Conservation (phyloP, 2,113 vertebrate genomes). For the Clarias batrachus region DNA sequence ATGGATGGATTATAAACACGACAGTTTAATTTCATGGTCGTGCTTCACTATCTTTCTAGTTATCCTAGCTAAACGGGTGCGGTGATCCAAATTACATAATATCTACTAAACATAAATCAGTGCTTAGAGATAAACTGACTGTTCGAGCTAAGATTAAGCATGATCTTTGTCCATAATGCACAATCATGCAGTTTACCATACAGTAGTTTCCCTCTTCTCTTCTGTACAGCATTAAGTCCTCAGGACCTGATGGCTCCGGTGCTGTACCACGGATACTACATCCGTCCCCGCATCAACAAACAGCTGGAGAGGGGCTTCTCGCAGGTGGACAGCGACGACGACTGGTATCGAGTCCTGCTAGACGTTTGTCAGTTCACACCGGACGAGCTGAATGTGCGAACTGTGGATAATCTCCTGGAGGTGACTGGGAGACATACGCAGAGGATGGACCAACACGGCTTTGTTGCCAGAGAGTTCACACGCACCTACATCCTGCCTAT, state of each 20-base stretch:
- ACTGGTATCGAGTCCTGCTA: slow-evolving; percentile 81
- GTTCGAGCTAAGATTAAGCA: background rate
- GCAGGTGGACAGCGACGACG: slow-evolving; percentile 74
- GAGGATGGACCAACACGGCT: slow-evolving; percentile 80
- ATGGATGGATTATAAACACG: background rate
- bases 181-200: background rate
- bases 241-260: slow-evolving; percentile 80
- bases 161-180: background rate
- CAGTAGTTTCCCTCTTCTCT: background rate
- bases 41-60: background rate
- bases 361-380: slow-evolving; percentile 86
- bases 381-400: slow-evolving; percentile 78
- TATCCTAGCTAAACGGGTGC: background rate
- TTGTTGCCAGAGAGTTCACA: slow-evolving; percentile 81
- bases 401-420: slow-evolving; percentile 85
- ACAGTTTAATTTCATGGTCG: background rate
- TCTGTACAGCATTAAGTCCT: slow-evolving; percentile 72
- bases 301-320: slow-evolving; percentile 79
- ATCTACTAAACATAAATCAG: background rate
- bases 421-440: slow-evolving; percentile 80
- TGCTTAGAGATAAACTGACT: background rate
- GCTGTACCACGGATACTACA: slow-evolving; percentile 86
- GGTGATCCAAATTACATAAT: background rate
- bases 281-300: slow-evolving; percentile 74
- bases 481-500: slow-evolving; percentile 83